These are phyloP conservation scores for Acleris laterana DNA, from an alignment of 2,888 invertebrate species.

Conservation along the genomic window DNA sequence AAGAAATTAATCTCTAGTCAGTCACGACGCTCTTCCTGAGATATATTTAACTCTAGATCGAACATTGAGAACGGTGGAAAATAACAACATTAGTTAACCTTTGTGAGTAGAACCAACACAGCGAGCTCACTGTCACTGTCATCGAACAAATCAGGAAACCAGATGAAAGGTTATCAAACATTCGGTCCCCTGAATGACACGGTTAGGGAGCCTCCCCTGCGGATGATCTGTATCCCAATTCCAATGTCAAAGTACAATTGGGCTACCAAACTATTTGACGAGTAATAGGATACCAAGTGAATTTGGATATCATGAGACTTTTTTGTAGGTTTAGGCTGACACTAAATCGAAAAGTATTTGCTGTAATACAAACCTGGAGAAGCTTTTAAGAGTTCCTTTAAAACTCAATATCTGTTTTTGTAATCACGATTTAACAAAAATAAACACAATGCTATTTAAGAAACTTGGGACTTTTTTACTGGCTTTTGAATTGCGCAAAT, in stretches of 20 bases:
- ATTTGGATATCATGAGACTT: not conserved
- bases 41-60: too few species aligned
- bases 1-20: too few species aligned
- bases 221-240: slow-evolving; percentile 7
- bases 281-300: not conserved
- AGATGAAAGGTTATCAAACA: not conserved
- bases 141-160: not conserved
- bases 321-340: not conserved
- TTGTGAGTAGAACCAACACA: too few species aligned
- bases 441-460: too few species aligned
- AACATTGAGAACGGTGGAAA: too few species aligned
- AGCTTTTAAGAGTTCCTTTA: too few species aligned
- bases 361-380: not conserved
- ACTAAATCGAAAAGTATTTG: not conserved
- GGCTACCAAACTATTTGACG: not conserved
- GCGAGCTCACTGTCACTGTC: not conserved
- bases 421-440: too few species aligned
- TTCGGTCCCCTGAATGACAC: not conserved
- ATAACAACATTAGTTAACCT: too few species aligned
- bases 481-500: too few species aligned
- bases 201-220: not conserved
- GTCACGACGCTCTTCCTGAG: too few species aligned
- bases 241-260: slow-evolving; percentile 8
- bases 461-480: too few species aligned
- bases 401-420: too few species aligned